Evolutionary conservation across 2,113 vertebrate species (phyloP).

Genomic region (Malurus elegans): DNA sequence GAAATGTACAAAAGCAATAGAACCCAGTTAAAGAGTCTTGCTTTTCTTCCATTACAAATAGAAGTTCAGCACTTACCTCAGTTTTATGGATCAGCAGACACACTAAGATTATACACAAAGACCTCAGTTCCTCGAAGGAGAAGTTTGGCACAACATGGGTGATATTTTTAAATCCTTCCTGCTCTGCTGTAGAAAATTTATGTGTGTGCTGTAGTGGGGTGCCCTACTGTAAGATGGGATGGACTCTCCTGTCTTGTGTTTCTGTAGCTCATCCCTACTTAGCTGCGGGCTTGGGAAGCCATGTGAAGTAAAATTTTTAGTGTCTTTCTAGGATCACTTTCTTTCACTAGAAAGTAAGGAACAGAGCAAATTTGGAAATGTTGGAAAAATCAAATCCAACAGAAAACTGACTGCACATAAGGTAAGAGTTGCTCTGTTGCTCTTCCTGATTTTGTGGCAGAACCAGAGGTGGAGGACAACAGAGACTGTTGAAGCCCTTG

Average conservation of each 20-base stretch:
- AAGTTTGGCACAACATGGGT: conserved; percentile 44
- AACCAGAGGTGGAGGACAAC: not conserved
- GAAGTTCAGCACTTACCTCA: conserved; percentile 12
- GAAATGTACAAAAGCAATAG: not conserved
- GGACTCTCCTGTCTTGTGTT: conserved; percentile 54
- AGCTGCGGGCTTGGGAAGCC: conserved; percentile 62
- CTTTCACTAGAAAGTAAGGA: not conserved
- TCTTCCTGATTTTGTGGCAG: not conserved
- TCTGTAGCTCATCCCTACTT: conserved; percentile 42
- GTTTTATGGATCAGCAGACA: conserved; percentile 24
- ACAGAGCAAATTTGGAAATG: conserved; percentile 24
- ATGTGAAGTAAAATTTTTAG: conserved; percentile 38
- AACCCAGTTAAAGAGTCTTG: not conserved
- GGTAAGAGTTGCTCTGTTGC: not conserved
- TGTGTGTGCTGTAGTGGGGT: conserved; percentile 46
- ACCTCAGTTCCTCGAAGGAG: conserved; percentile 60
- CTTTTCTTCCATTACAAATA: conserved; percentile 17
- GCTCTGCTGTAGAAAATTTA: conserved; percentile 52
- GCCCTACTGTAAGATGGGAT: conserved; percentile 22
- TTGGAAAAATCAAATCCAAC: not conserved
- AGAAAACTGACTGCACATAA: not conserved
- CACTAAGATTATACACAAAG: conserved; percentile 41
- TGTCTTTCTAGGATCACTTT: not conserved
- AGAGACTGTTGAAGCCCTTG: not conserved
- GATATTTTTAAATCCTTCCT: conserved; percentile 71